Base-by-base conservation (phyloP, 2,797 vertebrate genomes). In the Melanotaenia boesemani region DNA sequence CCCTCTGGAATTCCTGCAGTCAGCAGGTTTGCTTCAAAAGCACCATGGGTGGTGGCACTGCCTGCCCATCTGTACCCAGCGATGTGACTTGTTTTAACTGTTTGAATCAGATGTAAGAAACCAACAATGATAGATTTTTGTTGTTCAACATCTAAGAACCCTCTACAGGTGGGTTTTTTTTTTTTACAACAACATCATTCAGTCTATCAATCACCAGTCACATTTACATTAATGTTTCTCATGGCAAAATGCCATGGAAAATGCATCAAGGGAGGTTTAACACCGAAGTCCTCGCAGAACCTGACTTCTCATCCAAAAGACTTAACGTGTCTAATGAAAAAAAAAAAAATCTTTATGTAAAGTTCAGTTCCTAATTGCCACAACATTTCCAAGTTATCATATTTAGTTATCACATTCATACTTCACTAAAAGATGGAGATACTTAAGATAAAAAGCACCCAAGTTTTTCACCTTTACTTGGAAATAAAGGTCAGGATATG, bases 1-100 rank as follows among this genome's bases (percentile, higher is more conserved):
- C 82, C 68, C 81, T 85, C 18, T 87, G 87, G 87, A 93, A 90
- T 93, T 79, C 74, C 76, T 83, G 72, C 68, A 70, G 87, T 92
- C 90, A 91, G 89, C 91, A 87, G 67, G 67, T 89, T 89, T 83
- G 60, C 72, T 67, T 89, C 69, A 75, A 86, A 88, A 87, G 74
- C 88, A 66, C 50, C 80, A 71, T 57, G 67, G 83, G 75, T 70
- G 86, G 73, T 64, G 79, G 67, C 61, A 74, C 77, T 65, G 63
- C 34, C 72, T 66, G 52, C 61, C 79, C 64, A 73, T 87, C 76
- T 79, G 81, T 50, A 83, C 83, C 68, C 30, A 5, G 39, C 67
- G 69, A 70, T 55, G 63, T 26, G 36, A 15, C 12, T 55, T 16
- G 44, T 54, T 66, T 26, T 34, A 55, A 44, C 22, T 52, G 7